Evolutionary conservation across 2,797 vertebrate genomes (phyloP), one percentile per base, ranked within the genome.

Genomic region (Lepus townsendii): DNA sequence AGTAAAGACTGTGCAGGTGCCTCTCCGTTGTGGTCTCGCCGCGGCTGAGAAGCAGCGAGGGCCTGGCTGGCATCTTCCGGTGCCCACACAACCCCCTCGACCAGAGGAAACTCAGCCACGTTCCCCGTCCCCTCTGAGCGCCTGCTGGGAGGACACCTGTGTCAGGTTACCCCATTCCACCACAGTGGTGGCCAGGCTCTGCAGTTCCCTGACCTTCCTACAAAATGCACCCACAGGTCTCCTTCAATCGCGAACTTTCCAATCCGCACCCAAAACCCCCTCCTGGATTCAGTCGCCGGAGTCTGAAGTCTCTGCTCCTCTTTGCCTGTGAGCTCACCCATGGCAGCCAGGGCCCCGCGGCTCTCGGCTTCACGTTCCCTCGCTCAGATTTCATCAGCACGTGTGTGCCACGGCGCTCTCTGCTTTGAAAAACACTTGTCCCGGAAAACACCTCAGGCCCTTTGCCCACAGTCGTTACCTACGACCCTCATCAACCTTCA

Each of bases 71-170:
- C 54, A 12, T 2, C 22, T 5, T 38, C 54, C 54, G 26, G 30
- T 2, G 17, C 62, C 54, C 22, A 5, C 52, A 5, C 7, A 0
- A 32, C 17, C 38, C n/a, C 42, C n/a, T 54, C 30, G 32, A 12
- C 1, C 0, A 0, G 2, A 38, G 62, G 68, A 38, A 9, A 35
- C 63, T 5, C 8, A 0, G 27, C 54, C 3, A 7, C 2, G 0
- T 0, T 8, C 0, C 2, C 32, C 52, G 5, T 68, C 24, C 1
- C 3, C 16, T 42, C 6, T 1, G 10, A 47, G 60, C 0, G 1
- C 7, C 9, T 47, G 42, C 42, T 47, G 42, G 42, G 42, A 47
- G 42, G 42, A 47, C 42, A 47, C 42, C 42, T 47, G 7, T 42
- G 42, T 2, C 10, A 47, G 42, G 42, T n/a, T 17, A 12, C 4